Base-by-base conservation (phyloP, 2,113 vertebrate genomes). In the Rhinoderma darwinii region DNA sequence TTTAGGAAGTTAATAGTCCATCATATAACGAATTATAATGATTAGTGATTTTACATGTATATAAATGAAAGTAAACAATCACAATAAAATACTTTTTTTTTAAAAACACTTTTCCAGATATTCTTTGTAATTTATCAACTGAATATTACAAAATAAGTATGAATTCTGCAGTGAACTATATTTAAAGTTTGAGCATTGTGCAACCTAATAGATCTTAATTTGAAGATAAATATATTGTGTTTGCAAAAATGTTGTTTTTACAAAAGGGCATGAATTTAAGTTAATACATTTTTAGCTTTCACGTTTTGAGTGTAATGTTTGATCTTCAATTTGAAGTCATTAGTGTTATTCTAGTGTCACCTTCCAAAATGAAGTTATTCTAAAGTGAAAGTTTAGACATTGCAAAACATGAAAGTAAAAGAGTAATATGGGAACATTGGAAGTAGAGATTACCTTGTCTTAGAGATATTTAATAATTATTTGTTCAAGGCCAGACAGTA, bases 211-310 rank as follows among this genome's bases (percentile, higher is more conserved):
- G 15, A 32, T 17, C 51, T 30, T 77, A 50, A 47, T 27, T 77
- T 77, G 43, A 77, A 17, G 47, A 44, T 35, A 54, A 72, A 37
- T 74, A 37, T 73, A 25, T 68, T 27, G 32, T 39, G 47, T 70
- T 73, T 84, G 41, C 61, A 83, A 50, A 83, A 83, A 82, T 82
- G 66, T 83, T 83, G 43, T 83, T 83, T 27, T 68, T 47, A 18
- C 4, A 32, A 68, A 83, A 83, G 32, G 47, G 43, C 43, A 83
- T 37, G 47, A 70, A 54, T 73, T 54, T 11, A 83, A 30, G 66
- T 39, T 74, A n/a, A 73, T 56, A 17, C 32, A 56, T 72, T 83
- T 72, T 83, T 83, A 35, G 82, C 43, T 5, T 82, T 83, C 43
- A 41, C 20, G n/a, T 73, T 84, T 73, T 74, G 15, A 25, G 32